Conservation (phyloP, 1,140 invertebrate genomes). For the Cheumatopsyche charites region DNA sequence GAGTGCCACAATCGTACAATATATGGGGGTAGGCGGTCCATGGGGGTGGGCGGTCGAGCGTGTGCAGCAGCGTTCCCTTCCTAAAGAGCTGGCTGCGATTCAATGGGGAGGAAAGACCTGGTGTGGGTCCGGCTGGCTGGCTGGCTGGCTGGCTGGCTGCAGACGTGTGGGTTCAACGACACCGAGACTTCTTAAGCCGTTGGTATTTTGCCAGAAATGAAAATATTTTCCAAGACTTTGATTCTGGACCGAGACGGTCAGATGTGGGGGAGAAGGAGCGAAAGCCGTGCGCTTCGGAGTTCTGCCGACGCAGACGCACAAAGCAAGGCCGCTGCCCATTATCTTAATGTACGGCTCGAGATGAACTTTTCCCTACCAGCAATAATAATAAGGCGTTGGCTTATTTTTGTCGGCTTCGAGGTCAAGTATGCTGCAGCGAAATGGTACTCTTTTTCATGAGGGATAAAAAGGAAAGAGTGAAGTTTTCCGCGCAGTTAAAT, state of each 20-base stretch:
- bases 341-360: constrained; percentile 25
- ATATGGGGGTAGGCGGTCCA: too few species aligned
- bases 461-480: not conserved
- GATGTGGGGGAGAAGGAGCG: too few species aligned
- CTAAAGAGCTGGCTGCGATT: not conserved
- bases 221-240: constrained; percentile 40
- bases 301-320: not conserved
- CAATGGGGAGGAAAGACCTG: constrained; percentile 3
- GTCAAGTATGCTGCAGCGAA: constrained; percentile 19
- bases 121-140: not conserved
- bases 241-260: constrained; percentile 11
- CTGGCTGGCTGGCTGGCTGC: not conserved
- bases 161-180: constrained; percentile 42
- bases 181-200: constrained; percentile 43
- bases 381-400: constrained; percentile 16
- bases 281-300: too few species aligned
- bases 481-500: not conserved
- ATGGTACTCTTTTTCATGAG: not conserved
- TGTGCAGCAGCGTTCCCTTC: not conserved
- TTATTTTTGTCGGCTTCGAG: constrained; percentile 16
- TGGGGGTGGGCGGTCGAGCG: not conserved
- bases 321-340: constrained; percentile 5
- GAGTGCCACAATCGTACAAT: not conserved
- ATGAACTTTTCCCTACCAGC: constrained; percentile 30
- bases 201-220: constrained; percentile 47